Evolutionary conservation across 2,888 invertebrate species (phyloP).

Genomic region (Melipona bicolor): DNA sequence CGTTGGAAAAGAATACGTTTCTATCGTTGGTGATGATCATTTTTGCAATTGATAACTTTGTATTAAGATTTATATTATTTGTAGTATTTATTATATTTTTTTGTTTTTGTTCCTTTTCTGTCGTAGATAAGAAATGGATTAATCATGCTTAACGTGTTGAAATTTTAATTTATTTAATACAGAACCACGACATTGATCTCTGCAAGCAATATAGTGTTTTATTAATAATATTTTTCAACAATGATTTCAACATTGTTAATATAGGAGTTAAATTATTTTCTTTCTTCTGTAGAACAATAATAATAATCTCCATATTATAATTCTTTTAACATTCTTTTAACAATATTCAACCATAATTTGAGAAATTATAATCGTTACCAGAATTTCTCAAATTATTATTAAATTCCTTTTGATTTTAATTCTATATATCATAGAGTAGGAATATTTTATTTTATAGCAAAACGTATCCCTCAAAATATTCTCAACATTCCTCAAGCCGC

Average conservation of each 20-base stretch:
- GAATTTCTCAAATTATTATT: neutral
- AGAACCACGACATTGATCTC: neutral
- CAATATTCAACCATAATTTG: neutral
- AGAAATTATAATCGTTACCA: too few relatives aligned
- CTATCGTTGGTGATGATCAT: neutral
- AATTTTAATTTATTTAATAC: neutral
- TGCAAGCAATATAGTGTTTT: neutral
- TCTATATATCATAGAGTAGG: too few relatives aligned
- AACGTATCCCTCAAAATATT: too few relatives aligned
- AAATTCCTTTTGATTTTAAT: neutral
- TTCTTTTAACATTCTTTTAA: too few relatives aligned
- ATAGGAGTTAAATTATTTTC: too few relatives aligned
- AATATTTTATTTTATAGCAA: too few relatives aligned
- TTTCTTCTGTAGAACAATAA: too few relatives aligned
- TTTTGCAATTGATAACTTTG: too few relatives aligned
- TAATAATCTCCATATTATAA: neutral
- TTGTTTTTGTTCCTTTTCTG: neutral
- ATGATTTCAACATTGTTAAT: too few relatives aligned
- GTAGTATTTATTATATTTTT: neutral
- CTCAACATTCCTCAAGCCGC: too few relatives aligned
- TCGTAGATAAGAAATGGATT: neutral
- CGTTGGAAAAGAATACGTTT: rapidly evolving
- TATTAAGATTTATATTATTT: too few relatives aligned
- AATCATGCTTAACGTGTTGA: neutral
- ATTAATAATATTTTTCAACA: too few relatives aligned